Percentiles rank a stretch among this genome's conserved stretches.
phyloP scores from a whole-genome alignment of 2,888 invertebrate species.

The Masnerella sp. region DNA sequence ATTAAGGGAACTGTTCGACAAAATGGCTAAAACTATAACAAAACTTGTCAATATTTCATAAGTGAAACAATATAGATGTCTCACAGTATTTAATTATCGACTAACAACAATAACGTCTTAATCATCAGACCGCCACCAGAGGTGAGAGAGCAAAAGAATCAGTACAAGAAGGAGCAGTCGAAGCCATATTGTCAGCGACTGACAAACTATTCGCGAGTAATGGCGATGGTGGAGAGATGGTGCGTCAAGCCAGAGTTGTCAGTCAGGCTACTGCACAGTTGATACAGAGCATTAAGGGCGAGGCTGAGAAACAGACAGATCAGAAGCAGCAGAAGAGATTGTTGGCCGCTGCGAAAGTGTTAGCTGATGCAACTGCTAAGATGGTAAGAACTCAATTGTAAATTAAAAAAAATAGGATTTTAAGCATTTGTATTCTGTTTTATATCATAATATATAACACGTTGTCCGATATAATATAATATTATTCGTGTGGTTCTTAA shows the following conservation, averaged over 20 bases:
- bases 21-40: too few species aligned
- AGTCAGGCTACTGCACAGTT: constrained; percentile 97
- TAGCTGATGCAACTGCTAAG: constrained; percentile 97
- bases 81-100: too few species aligned
- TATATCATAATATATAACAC: too few species aligned
- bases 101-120: too few species aligned
- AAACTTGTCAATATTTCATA: too few species aligned
- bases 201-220: constrained; percentile 90
- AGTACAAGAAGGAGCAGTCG: constrained; percentile 87
- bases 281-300: constrained; percentile 95
- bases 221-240: constrained; percentile 96
- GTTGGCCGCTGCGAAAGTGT: constrained; percentile 94
- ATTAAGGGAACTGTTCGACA: too few species aligned
- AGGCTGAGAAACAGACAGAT: constrained; percentile 92
- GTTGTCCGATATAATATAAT: too few species aligned
- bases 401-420: neutral
- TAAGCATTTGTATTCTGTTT: neutral
- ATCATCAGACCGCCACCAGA: constrained; percentile 81
- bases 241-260: constrained; percentile 92
- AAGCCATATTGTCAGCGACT: constrained; percentile 92
- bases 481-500: too few species aligned
- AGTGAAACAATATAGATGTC: too few species aligned
- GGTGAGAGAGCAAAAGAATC: constrained; percentile 83
- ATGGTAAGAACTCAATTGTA: constrained; percentile 80
- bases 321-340: constrained; percentile 93